These are phyloP conservation scores for Phenganax subtilis DNA, from an alignment of 92 coral and sea anemone species.

Conservation along the genomic window DNA sequence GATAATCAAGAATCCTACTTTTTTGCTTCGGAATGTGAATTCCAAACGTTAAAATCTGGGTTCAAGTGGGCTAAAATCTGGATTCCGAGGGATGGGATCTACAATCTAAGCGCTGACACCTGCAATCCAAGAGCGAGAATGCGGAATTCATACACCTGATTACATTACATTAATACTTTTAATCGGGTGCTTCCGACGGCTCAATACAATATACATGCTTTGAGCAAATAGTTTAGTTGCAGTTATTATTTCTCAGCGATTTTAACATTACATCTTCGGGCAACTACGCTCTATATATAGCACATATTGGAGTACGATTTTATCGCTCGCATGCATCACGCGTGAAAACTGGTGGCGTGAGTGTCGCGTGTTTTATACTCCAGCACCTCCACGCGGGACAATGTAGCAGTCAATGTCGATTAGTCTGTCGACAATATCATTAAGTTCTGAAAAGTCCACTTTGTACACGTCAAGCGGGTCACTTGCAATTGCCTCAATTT, in stretches of 20 bases:
- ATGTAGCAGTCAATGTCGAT: conserved; percentile 30
- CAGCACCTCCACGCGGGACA: not conserved
- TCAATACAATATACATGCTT: too few relatives aligned
- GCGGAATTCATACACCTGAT: not conserved
- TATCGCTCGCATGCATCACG: not conserved
- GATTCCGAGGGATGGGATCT: not conserved
- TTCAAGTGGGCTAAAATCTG: too few relatives aligned
- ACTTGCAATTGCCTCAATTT: conserved; percentile 22
- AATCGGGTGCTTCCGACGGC: too few relatives aligned
- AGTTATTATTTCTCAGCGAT: not conserved
- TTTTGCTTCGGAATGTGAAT: too few relatives aligned
- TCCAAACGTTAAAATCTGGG: too few relatives aligned
- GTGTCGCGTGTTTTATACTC: not conserved
- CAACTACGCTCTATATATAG: not conserved
- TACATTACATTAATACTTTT: too few relatives aligned
- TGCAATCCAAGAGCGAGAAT: not conserved
- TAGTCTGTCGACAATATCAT: conserved; percentile 29
- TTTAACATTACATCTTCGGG: conserved; percentile 1
- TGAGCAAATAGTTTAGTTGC: not conserved
- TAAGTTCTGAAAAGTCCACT: conserved; percentile 28
- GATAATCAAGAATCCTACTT: too few relatives aligned
- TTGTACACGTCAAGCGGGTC: conserved; percentile 26
- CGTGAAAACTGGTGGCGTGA: not conserved
- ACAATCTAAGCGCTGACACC: not conserved
- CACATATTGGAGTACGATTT: not conserved